A percentile compares a stretch with the other conserved stretches of the same genome.
Conservation (phyloP, 1,140 invertebrate genomes). For the Scaptomyza graminum region DNA sequence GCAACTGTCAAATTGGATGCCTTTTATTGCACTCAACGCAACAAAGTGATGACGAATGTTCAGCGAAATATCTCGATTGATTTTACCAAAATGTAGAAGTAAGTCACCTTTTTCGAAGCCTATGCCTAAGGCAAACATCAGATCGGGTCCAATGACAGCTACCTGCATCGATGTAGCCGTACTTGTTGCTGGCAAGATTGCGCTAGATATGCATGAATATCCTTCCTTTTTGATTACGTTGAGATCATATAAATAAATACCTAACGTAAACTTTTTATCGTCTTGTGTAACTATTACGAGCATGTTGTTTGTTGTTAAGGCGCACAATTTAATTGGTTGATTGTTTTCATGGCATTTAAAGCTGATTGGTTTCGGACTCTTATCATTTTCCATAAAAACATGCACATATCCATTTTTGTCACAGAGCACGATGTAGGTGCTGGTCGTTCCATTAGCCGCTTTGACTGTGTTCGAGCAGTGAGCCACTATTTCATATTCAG, state of each 20-base stretch:
- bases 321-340: constrained; percentile 37
- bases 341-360: constrained; percentile 36
- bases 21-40: constrained; percentile 42
- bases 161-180: constrained; percentile 26
- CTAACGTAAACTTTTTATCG: constrained; percentile 5
- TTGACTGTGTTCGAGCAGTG: constrained; percentile 44
- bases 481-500: constrained; percentile 33
- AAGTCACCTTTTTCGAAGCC: constrained; percentile 62
- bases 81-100: constrained; percentile 50
- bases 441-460: constrained; percentile 1
- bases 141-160: constrained; percentile 29
- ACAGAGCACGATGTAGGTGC: constrained; percentile 49
- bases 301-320: constrained; percentile 47
- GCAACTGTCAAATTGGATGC: constrained; percentile 47
- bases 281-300: constrained; percentile 43
- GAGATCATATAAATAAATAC: constrained; percentile 55
- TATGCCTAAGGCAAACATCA: constrained; percentile 41
- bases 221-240: constrained; percentile 43
- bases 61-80: constrained; percentile 25
- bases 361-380: constrained; percentile 26
- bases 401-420: constrained; percentile 42
- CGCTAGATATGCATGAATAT: constrained; percentile 29
- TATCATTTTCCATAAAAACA: constrained; percentile 36
- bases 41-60: constrained; percentile 44
- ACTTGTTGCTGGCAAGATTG: constrained; percentile 29